phyloP scores from a whole-genome alignment of 2,113 vertebrate species.

The Phocoena phocoena region DNA sequence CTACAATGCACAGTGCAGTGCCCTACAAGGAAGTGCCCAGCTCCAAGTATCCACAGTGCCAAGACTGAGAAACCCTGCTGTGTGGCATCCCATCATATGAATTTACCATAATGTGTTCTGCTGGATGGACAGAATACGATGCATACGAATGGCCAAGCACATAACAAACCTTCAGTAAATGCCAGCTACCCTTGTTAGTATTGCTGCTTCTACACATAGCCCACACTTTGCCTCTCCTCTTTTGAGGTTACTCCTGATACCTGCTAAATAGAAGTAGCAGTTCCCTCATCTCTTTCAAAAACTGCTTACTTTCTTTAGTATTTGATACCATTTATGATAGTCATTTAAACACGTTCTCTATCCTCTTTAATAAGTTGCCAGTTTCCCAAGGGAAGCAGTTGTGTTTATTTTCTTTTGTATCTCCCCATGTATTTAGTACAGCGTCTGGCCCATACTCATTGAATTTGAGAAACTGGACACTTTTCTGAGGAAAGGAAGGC shows the following conservation, averaged over 20 bases:
- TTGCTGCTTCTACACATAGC: no score
- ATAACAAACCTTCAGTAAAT: no score
- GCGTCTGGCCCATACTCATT: background rate
- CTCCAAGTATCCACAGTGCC: background rate
- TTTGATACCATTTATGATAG: background rate
- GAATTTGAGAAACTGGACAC: background rate
- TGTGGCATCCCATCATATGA: background rate
- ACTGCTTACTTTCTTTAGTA: background rate
- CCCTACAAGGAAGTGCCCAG: background rate
- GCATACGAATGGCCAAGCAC: background rate
- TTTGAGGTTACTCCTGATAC: background rate
- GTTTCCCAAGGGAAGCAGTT: background rate
- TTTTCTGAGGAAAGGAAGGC: background rate
- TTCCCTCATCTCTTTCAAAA: background rate
- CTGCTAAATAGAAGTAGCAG: background rate
- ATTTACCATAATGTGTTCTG: background rate
- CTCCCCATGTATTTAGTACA: background rate
- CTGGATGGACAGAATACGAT: background rate
- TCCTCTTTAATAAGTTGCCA: background rate
- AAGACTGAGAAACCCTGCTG: background rate
- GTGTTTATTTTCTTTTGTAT: background rate
- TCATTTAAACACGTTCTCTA: background rate
- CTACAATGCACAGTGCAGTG: background rate
- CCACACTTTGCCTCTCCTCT: background rate
- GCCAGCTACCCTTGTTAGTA: background rate